phyloP scores from a whole-genome alignment of 2,888 invertebrate genomes.

The Phanerotoma sp. region DNA sequence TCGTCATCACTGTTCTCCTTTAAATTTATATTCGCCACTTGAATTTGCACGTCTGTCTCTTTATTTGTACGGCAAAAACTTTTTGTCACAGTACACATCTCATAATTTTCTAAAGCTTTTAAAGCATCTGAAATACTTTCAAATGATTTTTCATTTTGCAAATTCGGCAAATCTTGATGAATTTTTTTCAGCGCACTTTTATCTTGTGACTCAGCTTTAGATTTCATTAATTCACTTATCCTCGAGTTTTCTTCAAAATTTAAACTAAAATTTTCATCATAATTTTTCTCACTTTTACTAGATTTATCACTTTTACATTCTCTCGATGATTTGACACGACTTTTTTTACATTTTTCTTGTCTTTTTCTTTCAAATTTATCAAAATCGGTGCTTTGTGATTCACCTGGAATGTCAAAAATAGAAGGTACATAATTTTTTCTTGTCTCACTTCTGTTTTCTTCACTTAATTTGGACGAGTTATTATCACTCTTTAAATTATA shows the following conservation, averaged over 20 bases:
- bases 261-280: background rate
- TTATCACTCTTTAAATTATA: background rate
- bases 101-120: conserved; percentile 4
- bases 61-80: conserved; percentile 29
- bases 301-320: conserved; percentile 11
- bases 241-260: conserved; percentile 2
- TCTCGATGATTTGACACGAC: background rate
- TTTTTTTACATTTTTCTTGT: conserved; percentile 5
- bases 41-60: conserved; percentile 46
- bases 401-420: conserved; percentile 23
- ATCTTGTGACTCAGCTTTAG: background rate
- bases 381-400: conserved; percentile 21
- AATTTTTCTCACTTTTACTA: conserved; percentile 4
- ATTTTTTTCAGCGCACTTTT: conserved; percentile 2
- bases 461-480: background rate
- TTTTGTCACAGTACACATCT: conserved; percentile 19
- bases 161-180: background rate
- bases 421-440: conserved; percentile 15
- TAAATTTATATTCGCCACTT: conserved; percentile 47
- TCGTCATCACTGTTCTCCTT: conserved; percentile 44
- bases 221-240: background rate
- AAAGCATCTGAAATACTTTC: conserved; percentile 6
- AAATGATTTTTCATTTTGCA: conserved; percentile 10
- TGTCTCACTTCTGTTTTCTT: background rate
- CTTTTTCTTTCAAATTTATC: conserved; percentile 13